A percentile compares a stretch with the other conserved stretches of the same genome.
Evolutionary conservation across 23 tunicate genomes (phyloP).

Genomic region (Diplosoma virens): DNA sequence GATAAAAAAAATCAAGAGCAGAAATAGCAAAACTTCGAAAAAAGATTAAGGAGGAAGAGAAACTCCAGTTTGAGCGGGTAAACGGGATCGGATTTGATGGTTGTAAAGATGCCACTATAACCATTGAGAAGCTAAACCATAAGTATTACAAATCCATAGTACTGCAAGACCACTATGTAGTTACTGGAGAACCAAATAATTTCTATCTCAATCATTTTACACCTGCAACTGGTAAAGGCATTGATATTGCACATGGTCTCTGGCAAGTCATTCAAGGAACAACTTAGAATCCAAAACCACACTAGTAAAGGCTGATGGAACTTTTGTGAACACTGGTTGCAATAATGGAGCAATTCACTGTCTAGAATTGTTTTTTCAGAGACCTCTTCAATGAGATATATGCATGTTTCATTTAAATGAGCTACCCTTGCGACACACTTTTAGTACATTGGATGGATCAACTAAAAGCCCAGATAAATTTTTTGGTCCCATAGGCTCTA

Average conservation of each 20-base stretch:
- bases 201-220: conserved; percentile 8
- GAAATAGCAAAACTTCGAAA: too few species aligned
- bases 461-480: conserved; percentile 22
- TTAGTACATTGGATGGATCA: conserved; percentile 1
- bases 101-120: too few species aligned
- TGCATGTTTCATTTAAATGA: conserved; percentile 21
- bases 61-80: too few species aligned
- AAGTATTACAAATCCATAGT: too few species aligned
- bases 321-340: neutral
- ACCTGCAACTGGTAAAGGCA: conserved; percentile 20
- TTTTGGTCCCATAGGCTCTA: conserved; percentile 17
- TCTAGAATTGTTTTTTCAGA: conserved; percentile 7
- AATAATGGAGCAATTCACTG: neutral
- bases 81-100: too few species aligned
- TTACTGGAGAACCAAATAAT: conserved; percentile 2
- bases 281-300: neutral
- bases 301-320: neutral
- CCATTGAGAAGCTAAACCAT: too few species aligned
- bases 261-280: neutral
- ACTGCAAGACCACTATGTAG: too few species aligned
- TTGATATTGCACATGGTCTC: neutral
- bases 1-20: too few species aligned
- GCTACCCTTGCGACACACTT: conserved; percentile 16
- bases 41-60: too few species aligned
- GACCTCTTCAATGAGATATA: conserved; percentile 25